phyloP scores from a whole-genome alignment of 2,113 vertebrate species.

The Hystrix brachyura region DNA sequence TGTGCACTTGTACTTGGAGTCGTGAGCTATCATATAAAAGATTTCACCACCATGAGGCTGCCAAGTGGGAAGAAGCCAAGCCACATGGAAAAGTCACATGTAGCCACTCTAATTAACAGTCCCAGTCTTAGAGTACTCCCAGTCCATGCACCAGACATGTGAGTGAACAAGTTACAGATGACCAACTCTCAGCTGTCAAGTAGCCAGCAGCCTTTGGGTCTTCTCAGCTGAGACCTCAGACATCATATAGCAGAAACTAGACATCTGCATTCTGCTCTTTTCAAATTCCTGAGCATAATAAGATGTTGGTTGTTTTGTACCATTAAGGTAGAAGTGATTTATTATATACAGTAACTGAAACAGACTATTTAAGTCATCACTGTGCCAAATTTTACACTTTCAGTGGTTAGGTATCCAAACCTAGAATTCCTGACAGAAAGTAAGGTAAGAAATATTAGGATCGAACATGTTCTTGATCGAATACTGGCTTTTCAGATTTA shows the following conservation, averaged over 20 bases:
- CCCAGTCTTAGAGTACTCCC: not conserved
- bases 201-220: not conserved
- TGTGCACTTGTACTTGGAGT: not conserved
- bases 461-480: not conserved
- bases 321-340: not conserved
- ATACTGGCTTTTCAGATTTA: not conserved
- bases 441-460: conserved; percentile 36
- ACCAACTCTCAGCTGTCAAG: not conserved
- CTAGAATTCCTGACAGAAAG: not conserved
- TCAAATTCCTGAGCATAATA: not conserved
- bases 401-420: not conserved
- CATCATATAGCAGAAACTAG: not conserved
- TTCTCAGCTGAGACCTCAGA: not conserved
- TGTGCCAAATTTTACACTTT: not conserved
- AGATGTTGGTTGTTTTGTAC: not conserved
- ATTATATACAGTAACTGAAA: not conserved
- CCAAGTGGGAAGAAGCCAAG: not conserved
- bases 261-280: not conserved
- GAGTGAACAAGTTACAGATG: not conserved
- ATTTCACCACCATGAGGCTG: not conserved
- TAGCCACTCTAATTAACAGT: not conserved
- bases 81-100: not conserved
- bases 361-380: not conserved
- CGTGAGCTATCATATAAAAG: not conserved
- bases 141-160: not conserved